Base-by-base conservation (phyloP, 2,113 vertebrate genomes). In the Craseonycteris thonglongyai region DNA sequence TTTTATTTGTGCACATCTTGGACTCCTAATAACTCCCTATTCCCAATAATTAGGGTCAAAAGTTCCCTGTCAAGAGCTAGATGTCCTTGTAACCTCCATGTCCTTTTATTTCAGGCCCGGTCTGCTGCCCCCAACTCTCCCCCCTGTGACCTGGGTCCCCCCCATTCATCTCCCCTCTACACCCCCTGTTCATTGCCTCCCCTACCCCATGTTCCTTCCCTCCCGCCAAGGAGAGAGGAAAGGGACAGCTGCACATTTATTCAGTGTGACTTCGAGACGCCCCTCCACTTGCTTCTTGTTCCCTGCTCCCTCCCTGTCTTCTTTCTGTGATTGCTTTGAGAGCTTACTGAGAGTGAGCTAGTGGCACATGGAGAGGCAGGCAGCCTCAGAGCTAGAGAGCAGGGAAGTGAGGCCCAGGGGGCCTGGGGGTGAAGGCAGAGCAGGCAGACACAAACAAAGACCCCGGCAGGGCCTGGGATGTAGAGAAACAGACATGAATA, bases 221-320 rank as follows among this genome's bases (percentile, higher is more conserved):
- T 80, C 68, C 82, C 92, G 72, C 86, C 74, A 58, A 68, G 82
- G n/a, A 68, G 56, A 82, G 59, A 74, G 26, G 74, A 90, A 72
- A 84, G 66, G 45, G 54, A 84, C 94, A 91, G 88, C 95, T 92
- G 93, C 6, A 13, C 19, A 35, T 78, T 95, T 95, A 72, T 88
- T 71, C 94, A 61, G 83, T 0, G 30, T 26, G 15, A 51, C 84
- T 45, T 75, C 83, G 22, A 5, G 4, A 63, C 7, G 14, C 54
- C 75, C 72, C 15, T 7, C 49, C 65, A 13, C 94, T 91, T 59
- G 79, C 94, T 42, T 78, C 54, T 3, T 28, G 63, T 30, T 59
- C 66, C 54, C 40, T 0, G 2, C 78, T 65, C 72, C 63, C 74
- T 59, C 71, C 68, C 68, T 49, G 38, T 58, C 82, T 93, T 51